A percentile compares a stretch with the other conserved stretches of the same genome.
These are phyloP conservation scores for Tringa solitaria DNA, from an alignment of 2,113 vertebrate genomes.

Conservation along the genomic window DNA sequence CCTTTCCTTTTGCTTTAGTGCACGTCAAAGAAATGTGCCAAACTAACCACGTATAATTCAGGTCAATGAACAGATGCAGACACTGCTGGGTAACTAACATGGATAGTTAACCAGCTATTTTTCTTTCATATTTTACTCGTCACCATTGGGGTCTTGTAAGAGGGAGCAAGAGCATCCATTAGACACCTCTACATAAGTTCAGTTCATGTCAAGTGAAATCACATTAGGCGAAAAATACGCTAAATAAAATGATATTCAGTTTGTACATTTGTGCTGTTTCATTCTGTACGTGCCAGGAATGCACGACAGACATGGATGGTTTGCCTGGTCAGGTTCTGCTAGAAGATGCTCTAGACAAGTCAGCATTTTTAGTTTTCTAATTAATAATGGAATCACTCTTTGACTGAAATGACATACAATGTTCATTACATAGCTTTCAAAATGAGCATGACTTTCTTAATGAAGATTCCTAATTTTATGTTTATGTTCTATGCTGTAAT, in stretches of 20 bases:
- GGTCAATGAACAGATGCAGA: background rate
- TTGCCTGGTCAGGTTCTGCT: background rate
- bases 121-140: background rate
- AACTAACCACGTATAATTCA: background rate
- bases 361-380: background rate
- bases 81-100: background rate
- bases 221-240: background rate
- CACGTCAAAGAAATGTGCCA: background rate
- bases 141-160: background rate
- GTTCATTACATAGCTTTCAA: background rate
- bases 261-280: background rate
- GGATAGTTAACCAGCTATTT: background rate
- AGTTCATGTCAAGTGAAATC: background rate
- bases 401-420: background rate
- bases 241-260: background rate
- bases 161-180: background rate
- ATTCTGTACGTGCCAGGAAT: background rate
- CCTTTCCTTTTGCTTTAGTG: background rate
- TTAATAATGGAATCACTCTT: background rate
- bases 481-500: background rate
- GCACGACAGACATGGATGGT: accelerated
- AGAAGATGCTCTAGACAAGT: background rate
- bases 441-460: background rate
- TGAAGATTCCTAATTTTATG: background rate
- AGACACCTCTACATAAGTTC: background rate